These are phyloP conservation scores for Lindbergichthys nudifrons DNA, from an alignment of 2,797 vertebrate species.

Conservation along the genomic window DNA sequence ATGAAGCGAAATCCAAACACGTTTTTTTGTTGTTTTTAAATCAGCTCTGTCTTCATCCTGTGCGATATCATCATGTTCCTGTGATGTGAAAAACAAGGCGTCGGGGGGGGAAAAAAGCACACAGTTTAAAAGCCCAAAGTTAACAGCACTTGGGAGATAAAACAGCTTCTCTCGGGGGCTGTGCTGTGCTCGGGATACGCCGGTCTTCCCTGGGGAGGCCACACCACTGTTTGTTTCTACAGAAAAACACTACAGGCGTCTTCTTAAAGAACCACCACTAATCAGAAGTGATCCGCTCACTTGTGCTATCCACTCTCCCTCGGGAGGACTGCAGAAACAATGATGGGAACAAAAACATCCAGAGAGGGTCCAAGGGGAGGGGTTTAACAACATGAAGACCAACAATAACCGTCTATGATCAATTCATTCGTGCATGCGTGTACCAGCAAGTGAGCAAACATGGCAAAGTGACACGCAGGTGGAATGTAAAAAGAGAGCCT, in stretches of 20 bases:
- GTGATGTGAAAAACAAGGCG: constrained; percentile 65
- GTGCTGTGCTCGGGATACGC: constrained; percentile 65
- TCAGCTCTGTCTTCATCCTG: constrained; percentile 40
- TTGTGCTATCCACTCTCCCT: constrained; percentile 68
- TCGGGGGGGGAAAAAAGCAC: constrained; percentile 48
- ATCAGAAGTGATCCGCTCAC: constrained; percentile 81
- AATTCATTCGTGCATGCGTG: constrained; percentile 22
- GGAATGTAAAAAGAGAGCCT: constrained; percentile 48
- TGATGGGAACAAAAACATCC: constrained; percentile 58
- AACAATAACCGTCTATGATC: constrained; percentile 9
- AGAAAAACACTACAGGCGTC: constrained; percentile 71
- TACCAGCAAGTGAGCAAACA: constrained; percentile 10
- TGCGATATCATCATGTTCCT: constrained; percentile 51
- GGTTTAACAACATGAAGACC: constrained; percentile 17
- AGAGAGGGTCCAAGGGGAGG: constrained; percentile 12
- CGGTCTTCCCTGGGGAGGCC: constrained; percentile 73
- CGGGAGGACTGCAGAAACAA: constrained; percentile 44
- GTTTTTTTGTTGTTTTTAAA: constrained; percentile 13
- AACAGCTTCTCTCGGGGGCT: constrained; percentile 64
- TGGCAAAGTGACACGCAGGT: constrained; percentile 32
- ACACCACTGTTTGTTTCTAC: constrained; percentile 79
- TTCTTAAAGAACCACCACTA: constrained; percentile 71
- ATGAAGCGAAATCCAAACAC: constrained; percentile 57
- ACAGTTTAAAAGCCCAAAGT: constrained; percentile 70
- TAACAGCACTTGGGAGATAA: constrained; percentile 77